Conservation (phyloP, 2,888 invertebrate species). For the Mermis nigrescens region DNA sequence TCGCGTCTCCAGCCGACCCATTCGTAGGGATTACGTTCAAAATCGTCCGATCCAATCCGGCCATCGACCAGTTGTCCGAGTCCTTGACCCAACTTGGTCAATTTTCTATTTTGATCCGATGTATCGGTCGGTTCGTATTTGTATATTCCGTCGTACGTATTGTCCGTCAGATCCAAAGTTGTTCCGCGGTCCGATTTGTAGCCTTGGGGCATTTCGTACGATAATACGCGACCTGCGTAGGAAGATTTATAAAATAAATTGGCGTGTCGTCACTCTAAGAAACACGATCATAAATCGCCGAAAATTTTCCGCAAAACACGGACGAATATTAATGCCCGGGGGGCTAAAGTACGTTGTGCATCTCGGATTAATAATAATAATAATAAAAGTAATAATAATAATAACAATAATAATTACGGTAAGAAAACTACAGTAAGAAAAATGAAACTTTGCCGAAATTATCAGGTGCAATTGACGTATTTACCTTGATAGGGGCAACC, state of each 20-base stretch:
- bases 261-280: too few relatives aligned
- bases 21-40: constrained; percentile 41
- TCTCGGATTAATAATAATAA: too few relatives aligned
- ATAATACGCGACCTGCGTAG: constrained; percentile 62
- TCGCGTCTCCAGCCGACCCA: constrained; percentile 66
- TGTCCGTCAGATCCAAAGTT: constrained; percentile 62
- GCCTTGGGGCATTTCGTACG: constrained; percentile 71
- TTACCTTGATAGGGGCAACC: constrained; percentile 67
- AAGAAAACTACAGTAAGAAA: too few relatives aligned
- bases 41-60: constrained; percentile 37
- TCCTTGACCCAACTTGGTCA: constrained; percentile 51
- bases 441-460: too few relatives aligned
- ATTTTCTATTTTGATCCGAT: constrained; percentile 39
- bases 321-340: too few relatives aligned
- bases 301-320: too few relatives aligned
- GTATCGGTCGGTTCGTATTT: constrained; percentile 18
- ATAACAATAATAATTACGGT: too few relatives aligned
- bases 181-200: constrained; percentile 45
- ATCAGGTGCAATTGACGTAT: background rate
- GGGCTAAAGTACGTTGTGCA: too few relatives aligned
- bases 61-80: constrained; percentile 57
- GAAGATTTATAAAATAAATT: too few relatives aligned
- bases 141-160: constrained; percentile 54
- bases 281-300: too few relatives aligned
- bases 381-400: too few relatives aligned